Percentiles rank a stretch among this genome's conserved stretches.
Evolutionary conservation across 2,888 invertebrate genomes (phyloP).

Genomic region (Lamellibrachia satsuma): DNA sequence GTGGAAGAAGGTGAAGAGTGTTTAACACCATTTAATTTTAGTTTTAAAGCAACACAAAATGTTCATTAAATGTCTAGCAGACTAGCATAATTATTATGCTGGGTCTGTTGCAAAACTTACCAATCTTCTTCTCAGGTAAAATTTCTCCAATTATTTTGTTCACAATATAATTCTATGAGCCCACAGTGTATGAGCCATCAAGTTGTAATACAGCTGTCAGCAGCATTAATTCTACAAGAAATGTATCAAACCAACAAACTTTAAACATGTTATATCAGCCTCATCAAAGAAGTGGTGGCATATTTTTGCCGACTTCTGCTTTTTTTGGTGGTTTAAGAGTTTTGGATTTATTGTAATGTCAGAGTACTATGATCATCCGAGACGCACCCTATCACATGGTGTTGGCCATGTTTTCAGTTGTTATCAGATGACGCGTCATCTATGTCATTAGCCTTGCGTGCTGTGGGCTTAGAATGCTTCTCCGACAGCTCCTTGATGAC

Average conservation of each 20-base stretch:
- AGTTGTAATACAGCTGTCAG: background rate
- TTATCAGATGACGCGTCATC: background rate
- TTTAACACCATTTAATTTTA: background rate
- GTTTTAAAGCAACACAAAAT: background rate
- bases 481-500: background rate
- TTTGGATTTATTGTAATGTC: background rate
- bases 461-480: background rate
- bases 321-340: background rate
- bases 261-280: background rate
- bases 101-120: background rate
- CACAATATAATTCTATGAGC: background rate
- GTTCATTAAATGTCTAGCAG: background rate
- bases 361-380: background rate
- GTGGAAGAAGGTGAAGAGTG: background rate
- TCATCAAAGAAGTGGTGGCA: background rate
- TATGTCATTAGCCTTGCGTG: background rate
- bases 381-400: background rate
- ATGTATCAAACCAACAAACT: background rate
- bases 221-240: background rate
- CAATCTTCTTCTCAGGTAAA: background rate
- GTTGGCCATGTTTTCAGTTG: background rate
- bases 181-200: background rate
- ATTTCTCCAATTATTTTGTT: background rate
- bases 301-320: background rate
- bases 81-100: background rate